Conservation (phyloP, 2,888 invertebrate genomes). For the Leucoma salicis region DNA sequence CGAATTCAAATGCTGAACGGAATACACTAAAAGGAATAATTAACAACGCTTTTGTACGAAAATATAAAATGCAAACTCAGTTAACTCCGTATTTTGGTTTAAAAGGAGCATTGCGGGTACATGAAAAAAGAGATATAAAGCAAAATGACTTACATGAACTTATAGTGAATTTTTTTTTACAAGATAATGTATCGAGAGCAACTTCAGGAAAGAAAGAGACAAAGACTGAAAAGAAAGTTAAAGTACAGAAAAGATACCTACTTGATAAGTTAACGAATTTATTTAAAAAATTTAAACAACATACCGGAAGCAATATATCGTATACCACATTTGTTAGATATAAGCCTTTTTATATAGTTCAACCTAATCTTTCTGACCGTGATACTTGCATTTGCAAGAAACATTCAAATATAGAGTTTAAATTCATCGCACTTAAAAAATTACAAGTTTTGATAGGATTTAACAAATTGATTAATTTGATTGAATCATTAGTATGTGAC, state of each 20-base stretch:
- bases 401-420: background rate
- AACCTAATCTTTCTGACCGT: background rate
- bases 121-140: too few species aligned
- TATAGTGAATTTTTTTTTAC: too few species aligned
- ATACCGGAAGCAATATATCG: background rate
- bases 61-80: too few species aligned
- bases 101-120: too few species aligned
- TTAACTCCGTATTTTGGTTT: too few species aligned
- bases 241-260: background rate
- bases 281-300: background rate
- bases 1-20: too few species aligned
- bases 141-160: too few species aligned
- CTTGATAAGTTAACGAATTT: background rate
- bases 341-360: background rate
- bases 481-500: background rate
- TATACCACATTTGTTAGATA: background rate
- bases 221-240: too few species aligned
- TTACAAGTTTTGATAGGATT: background rate
- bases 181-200: too few species aligned
- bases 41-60: too few species aligned
- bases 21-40: too few species aligned
- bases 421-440: background rate
- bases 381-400: background rate
- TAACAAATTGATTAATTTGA: background rate
- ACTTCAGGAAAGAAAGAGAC: too few species aligned